These are phyloP conservation scores for Heterohyrax brucei DNA, from an alignment of 2,797 vertebrate genomes.

Conservation along the genomic window DNA sequence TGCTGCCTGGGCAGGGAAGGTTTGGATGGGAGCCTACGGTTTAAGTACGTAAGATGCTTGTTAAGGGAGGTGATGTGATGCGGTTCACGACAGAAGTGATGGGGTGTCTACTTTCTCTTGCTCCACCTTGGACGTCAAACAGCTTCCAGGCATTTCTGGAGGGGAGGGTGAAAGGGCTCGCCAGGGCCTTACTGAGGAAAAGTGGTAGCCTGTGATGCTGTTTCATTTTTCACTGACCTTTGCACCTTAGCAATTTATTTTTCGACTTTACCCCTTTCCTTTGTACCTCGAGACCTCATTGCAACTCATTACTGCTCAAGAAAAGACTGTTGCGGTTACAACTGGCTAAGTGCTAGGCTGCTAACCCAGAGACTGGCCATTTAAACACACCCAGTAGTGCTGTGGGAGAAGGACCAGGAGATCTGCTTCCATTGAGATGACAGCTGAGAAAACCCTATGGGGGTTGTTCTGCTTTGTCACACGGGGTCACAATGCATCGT, in stretches of 20 bases:
- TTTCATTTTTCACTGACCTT: background rate
- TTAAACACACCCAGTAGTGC: background rate
- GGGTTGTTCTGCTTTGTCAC: background rate
- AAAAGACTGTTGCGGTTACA: background rate
- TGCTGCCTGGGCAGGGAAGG: constrained; percentile 83
- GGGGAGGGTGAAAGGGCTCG: background rate
- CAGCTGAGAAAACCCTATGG: background rate
- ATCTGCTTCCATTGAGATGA: background rate
- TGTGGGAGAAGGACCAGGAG: background rate
- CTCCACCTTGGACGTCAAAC: constrained; percentile 73
- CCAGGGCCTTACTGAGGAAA: background rate
- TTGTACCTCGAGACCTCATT: background rate
- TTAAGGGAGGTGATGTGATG: constrained; percentile 81
- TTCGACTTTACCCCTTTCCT: background rate
- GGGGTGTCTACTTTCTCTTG: constrained; percentile 74
- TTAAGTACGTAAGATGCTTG: constrained; percentile 82
- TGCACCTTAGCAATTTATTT: background rate
- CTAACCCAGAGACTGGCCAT: background rate
- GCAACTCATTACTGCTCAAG: background rate
- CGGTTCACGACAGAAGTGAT: constrained; percentile 77
- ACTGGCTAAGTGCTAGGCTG: background rate
- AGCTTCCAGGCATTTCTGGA: constrained; percentile 75
- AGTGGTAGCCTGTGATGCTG: fast-evolving
- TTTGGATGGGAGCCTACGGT: constrained; percentile 76
- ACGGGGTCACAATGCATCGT: background rate